Percentiles rank a stretch among this genome's conserved stretches.
Evolutionary conservation across 2,797 vertebrate species (phyloP).

Genomic region (Dipus sagitta): DNA sequence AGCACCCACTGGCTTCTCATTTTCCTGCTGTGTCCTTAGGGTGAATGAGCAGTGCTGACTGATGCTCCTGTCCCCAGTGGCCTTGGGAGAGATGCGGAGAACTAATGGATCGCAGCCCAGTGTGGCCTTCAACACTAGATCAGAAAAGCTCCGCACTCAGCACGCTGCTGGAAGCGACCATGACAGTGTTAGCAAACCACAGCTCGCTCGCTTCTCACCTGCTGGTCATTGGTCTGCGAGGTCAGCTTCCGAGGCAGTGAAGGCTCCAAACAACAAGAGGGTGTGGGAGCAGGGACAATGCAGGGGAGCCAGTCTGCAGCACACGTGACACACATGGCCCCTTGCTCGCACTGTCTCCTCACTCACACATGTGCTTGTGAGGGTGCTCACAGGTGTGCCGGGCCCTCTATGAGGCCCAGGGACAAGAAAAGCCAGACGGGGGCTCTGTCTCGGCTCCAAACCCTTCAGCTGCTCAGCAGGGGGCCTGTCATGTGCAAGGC

Average conservation of each 20-base stretch:
- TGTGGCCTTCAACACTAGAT: not conserved
- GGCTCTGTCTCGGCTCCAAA: not conserved
- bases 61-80: rapidly evolving
- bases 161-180: too few relatives aligned
- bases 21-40: not conserved
- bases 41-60: not conserved
- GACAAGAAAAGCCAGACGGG: not conserved
- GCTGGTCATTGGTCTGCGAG: not conserved
- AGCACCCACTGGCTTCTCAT: too few relatives aligned
- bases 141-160: not conserved
- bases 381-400: not conserved
- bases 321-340: rapidly evolving
- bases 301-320: not conserved
- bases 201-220: not conserved
- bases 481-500: not conserved
- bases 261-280: not conserved
- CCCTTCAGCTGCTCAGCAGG: not conserved
- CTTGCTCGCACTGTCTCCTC: not conserved
- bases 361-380: not conserved
- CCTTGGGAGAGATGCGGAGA: not conserved
- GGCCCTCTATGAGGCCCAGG: not conserved
- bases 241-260: not conserved
- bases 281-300: not conserved
- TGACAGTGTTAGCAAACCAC: not conserved
- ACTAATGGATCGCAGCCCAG: not conserved